Conservation (phyloP, 1,140 invertebrate species). For the Lasioglossum albipes region DNA sequence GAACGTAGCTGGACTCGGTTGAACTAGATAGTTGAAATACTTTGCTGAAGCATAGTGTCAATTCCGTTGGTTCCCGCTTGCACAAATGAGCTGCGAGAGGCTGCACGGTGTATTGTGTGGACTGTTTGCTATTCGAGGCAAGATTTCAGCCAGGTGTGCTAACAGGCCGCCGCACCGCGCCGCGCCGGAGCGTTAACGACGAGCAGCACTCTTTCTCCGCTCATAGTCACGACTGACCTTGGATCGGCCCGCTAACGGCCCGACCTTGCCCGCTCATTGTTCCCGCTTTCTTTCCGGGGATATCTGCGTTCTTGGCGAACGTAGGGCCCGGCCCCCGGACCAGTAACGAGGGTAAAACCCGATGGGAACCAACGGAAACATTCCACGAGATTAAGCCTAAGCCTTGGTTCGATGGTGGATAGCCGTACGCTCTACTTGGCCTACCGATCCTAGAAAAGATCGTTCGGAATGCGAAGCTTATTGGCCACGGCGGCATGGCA, state of each 20-base stretch:
- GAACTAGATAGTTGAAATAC: too few relatives aligned
- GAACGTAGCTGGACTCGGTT: too few relatives aligned
- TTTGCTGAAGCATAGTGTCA: too few relatives aligned
- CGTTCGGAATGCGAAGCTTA: background rate
- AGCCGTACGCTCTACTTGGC: too few relatives aligned
- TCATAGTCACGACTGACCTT: slow-evolving; percentile 32
- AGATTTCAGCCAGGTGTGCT: too few relatives aligned
- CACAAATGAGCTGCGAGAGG: too few relatives aligned
- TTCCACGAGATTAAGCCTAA: background rate
- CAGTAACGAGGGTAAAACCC: background rate
- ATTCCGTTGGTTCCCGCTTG: too few relatives aligned
- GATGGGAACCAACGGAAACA: background rate
- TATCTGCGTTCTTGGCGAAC: background rate
- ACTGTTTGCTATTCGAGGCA: too few relatives aligned
- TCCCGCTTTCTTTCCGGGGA: background rate
- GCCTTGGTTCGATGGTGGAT: too few relatives aligned
- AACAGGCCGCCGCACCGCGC: too few relatives aligned
- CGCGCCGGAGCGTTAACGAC: slow-evolving; percentile 13
- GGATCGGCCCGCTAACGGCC: slow-evolving; percentile 17
- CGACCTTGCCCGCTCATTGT: slow-evolving; percentile 28
- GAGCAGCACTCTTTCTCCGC: background rate
- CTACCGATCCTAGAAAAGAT: background rate
- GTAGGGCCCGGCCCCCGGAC: background rate
- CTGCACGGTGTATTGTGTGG: too few relatives aligned
- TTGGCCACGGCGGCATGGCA: background rate